Percentiles rank a stretch among this genome's conserved stretches.
Conservation (phyloP, 1,140 invertebrate species). For the Heterodera schachtii region DNA sequence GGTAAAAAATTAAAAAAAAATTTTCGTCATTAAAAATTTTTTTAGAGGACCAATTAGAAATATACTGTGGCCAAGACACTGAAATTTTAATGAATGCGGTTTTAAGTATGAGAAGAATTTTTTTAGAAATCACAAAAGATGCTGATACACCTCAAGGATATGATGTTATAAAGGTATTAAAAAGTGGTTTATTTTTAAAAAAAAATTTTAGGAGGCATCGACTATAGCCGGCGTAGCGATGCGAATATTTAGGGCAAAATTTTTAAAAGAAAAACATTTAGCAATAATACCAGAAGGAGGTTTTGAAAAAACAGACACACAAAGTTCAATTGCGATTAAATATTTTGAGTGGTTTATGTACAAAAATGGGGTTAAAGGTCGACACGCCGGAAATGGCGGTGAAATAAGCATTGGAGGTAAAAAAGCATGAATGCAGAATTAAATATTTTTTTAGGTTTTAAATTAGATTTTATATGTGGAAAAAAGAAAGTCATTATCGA, state of each 20-base stretch:
- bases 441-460: not conserved
- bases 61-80: constrained; percentile 9
- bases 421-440: no score
- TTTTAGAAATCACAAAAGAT: not conserved
- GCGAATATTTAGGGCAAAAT: not conserved
- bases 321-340: not conserved
- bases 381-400: not conserved
- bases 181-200: no score
- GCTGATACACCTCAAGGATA: no score
- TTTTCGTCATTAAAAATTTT: not conserved
- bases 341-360: constrained; percentile 11
- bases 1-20: no score
- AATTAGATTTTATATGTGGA: not conserved
- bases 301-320: constrained; percentile 13
- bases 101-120: constrained; percentile 3
- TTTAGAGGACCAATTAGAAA: not conserved
- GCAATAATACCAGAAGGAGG: constrained; percentile 9
- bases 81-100: constrained; percentile 9
- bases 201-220: not conserved
- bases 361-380: not conserved
- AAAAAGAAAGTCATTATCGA: not conserved
- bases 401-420: not conserved
- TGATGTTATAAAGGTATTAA: not conserved
- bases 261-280: constrained; percentile 2
- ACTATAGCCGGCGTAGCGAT: constrained; percentile 13